Conservation (phyloP, 2,888 invertebrate species). For the Hirtodrosophila trivittata region DNA sequence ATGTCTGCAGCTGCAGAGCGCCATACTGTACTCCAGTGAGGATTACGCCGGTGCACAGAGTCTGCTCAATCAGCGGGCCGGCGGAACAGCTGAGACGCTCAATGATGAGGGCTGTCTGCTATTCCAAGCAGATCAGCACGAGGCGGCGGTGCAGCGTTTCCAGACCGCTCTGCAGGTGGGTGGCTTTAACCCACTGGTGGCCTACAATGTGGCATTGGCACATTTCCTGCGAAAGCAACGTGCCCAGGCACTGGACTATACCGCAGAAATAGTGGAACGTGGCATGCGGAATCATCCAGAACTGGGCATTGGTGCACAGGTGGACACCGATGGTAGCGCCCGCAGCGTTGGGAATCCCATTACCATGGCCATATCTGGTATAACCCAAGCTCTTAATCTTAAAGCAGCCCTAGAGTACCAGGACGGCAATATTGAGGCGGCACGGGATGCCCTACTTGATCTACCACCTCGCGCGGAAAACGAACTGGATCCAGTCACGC, state of each 20-base stretch:
- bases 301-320: constrained; percentile 97
- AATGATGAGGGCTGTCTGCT: constrained; percentile 97
- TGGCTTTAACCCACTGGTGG: constrained; percentile 95
- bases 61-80: constrained; percentile 93
- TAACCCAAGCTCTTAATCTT: constrained; percentile 98
- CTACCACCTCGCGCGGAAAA: constrained; percentile 97
- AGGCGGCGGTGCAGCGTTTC: constrained; percentile 96
- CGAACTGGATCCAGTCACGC: constrained; percentile 97
- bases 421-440: constrained; percentile 90
- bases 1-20: constrained; percentile 95
- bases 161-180: constrained; percentile 92
- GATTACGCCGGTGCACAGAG: constrained; percentile 95
- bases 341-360: constrained; percentile 92
- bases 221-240: constrained; percentile 97
- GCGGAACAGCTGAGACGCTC: constrained; percentile 96
- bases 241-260: constrained; percentile 95
- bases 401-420: constrained; percentile 99
- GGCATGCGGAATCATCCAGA: constrained; percentile 99
- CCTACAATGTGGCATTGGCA: constrained; percentile 97
- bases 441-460: constrained; percentile 93
- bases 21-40: constrained; percentile 98
- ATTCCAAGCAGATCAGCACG: constrained; percentile 95
- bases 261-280: constrained; percentile 95
- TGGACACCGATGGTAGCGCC: constrained; percentile 87
- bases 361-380: constrained; percentile 94